A percentile compares a stretch with the other conserved stretches of the same genome.
phyloP scores from a whole-genome alignment of 2,888 invertebrate genomes.

The Standfussiana lucernea region DNA sequence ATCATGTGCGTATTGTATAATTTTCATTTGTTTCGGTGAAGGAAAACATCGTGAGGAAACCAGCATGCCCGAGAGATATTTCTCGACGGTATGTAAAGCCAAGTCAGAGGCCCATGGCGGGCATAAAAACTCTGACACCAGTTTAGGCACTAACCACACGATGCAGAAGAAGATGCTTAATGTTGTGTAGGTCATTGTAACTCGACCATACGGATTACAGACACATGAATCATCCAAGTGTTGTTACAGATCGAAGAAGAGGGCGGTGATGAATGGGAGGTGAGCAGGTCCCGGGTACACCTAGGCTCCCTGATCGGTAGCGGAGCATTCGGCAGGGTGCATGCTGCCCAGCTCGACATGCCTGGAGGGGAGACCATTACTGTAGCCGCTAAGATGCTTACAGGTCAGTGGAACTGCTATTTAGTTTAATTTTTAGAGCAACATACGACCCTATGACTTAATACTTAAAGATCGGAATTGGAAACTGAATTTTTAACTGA shows the following conservation, averaged over 20 bases:
- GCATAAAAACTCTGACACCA: no score
- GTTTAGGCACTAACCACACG: no score
- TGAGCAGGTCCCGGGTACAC: slow-evolving; percentile 86
- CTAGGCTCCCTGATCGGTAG: slow-evolving; percentile 92
- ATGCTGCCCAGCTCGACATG: slow-evolving; percentile 91
- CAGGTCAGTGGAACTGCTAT: slow-evolving; percentile 86
- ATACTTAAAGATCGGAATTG: background rate
- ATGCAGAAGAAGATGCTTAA: background rate
- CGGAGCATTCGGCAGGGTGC: slow-evolving; percentile 95
- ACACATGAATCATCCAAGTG: background rate
- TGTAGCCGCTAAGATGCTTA: slow-evolving; percentile 94
- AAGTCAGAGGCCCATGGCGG: no score
- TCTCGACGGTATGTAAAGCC: no score
- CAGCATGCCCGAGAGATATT: no score
- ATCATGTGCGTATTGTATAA: no score
- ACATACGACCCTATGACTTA: background rate
- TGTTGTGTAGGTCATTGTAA: background rate
- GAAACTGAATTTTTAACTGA: no score
- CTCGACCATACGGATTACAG: background rate
- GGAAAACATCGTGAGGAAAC: no score
- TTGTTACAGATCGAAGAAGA: slow-evolving; percentile 73
- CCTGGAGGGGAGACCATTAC: slow-evolving; percentile 86
- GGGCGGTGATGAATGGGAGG: slow-evolving; percentile 86
- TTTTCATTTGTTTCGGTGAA: no score
- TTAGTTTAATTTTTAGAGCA: background rate